phyloP scores from a whole-genome alignment of 2,888 invertebrate genomes.

The Nemurella pictetii region DNA sequence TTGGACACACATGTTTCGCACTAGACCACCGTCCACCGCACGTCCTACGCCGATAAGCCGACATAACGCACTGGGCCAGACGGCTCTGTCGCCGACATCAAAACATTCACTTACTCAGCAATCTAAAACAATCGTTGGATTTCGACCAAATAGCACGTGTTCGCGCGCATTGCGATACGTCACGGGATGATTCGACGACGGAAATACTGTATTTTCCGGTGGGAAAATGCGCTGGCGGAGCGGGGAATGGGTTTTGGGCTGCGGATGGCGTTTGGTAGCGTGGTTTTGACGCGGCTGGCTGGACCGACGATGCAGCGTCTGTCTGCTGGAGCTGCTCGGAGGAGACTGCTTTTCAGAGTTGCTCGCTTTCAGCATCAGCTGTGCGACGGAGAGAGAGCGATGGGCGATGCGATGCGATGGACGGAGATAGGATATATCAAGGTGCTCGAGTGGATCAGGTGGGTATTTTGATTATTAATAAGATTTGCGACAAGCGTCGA shows the following conservation, averaged over 20 bases:
- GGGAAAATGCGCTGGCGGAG: no score
- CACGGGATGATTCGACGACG: background rate
- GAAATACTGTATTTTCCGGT: background rate
- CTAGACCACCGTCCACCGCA: no score
- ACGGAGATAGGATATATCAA: no score
- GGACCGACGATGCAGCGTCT: no score
- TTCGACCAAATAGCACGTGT: background rate
- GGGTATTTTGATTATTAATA: background rate
- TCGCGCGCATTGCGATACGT: background rate
- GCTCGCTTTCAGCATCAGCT: background rate
- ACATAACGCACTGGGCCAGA: background rate
- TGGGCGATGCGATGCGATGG: no score
- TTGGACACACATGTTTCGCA: background rate
- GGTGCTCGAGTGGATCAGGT: background rate
- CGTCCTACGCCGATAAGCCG: background rate
- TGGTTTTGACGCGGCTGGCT: background rate
- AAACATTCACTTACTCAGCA: background rate
- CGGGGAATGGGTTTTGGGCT: no score
- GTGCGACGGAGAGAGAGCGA: background rate
- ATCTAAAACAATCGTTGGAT: slow-evolving; percentile 1
- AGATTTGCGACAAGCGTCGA: background rate
- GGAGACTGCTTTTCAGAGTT: background rate
- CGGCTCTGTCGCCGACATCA: background rate
- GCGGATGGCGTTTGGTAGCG: no score
- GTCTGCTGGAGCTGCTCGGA: background rate